Base-by-base conservation (phyloP, 2,888 invertebrate species). In the Rhaphigaster nebulosa region DNA sequence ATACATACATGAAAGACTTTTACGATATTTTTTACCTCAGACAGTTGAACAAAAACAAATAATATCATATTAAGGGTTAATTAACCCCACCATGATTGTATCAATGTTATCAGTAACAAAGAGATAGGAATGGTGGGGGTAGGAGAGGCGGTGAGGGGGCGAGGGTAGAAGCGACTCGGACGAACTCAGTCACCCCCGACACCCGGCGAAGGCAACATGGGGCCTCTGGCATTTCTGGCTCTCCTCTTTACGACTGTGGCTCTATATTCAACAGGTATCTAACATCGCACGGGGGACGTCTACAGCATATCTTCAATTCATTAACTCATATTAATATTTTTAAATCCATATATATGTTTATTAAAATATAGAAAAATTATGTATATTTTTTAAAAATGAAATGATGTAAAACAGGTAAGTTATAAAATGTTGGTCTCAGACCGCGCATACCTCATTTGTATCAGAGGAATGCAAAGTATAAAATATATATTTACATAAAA, bases 91-190 rank as follows among this genome's bases (percentile, higher is more conserved):
- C 3, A 18, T 54, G 52, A 54, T 54, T 15, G 12, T 12, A 54
- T 2, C 2, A 15, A 13, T 26, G 56, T 52, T 52, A 52, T 23
- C 56, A 56, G 56, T 56, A 56, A n/a, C n/a, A n/a, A 65, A 29
- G 12, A 15, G 80, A 84, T 84, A 41, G 45, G 84, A 45, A 84
- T 41, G 84, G 84, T 84, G 84, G 84, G 84, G 84, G 84, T 84
- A 45, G 45, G 23, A 6, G 45, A 26, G 45, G 45, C 1, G 45
- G 26, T 0, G 41, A 41, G 80, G 80, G 80, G 26, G 0, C 20
- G 23, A 12, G 5, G 26, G 34, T 1, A 1, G 45, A 0, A 6
- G 8, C 41, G 0, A 12, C 20, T 10, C 76, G 34, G 29, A 1
- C n/a, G n/a, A n/a, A n/a, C 41, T 41, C 84, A 84, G 84, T 84